phyloP scores from a whole-genome alignment of 2,113 vertebrate species.

The Anoura caudifer region DNA sequence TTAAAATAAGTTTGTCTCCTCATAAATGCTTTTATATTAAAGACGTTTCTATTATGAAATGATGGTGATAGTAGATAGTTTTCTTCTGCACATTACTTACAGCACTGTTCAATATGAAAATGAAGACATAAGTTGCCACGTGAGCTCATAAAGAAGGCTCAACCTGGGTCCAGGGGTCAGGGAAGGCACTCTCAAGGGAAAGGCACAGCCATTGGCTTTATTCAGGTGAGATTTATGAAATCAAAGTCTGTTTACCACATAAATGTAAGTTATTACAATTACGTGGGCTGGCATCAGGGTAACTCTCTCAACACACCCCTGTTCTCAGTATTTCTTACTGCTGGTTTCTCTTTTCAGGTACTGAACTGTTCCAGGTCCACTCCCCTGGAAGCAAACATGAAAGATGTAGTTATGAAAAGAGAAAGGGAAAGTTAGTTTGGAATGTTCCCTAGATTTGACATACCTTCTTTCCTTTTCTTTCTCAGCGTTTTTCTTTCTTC shows the following conservation, averaged over 20 bases:
- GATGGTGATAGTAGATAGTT: not conserved
- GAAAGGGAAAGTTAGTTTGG: not conserved
- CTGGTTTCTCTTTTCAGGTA: not conserved
- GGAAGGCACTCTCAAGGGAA: not conserved
- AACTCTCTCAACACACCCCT: not conserved
- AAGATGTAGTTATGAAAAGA: not conserved
- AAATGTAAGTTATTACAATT: not conserved
- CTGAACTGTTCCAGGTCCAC: accelerated
- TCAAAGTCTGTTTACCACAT: not conserved
- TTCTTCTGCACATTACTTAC: not conserved
- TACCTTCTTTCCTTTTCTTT: not conserved
- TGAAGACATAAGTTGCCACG: not conserved
- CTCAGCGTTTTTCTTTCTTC: not conserved
- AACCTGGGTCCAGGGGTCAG: not conserved
- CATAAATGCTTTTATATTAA: not conserved
- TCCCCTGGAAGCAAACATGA: not conserved
- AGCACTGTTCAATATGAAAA: not conserved
- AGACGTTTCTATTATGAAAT: not conserved
- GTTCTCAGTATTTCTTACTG: not conserved
- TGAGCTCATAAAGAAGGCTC: not conserved
- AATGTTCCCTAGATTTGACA: not conserved
- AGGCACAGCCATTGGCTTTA: not conserved
- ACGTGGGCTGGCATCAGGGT: not conserved
- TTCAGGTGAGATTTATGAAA: not conserved
- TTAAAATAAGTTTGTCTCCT: not conserved